These are phyloP conservation scores for Alces alces DNA, from an alignment of 2,113 vertebrate species.

Conservation along the genomic window DNA sequence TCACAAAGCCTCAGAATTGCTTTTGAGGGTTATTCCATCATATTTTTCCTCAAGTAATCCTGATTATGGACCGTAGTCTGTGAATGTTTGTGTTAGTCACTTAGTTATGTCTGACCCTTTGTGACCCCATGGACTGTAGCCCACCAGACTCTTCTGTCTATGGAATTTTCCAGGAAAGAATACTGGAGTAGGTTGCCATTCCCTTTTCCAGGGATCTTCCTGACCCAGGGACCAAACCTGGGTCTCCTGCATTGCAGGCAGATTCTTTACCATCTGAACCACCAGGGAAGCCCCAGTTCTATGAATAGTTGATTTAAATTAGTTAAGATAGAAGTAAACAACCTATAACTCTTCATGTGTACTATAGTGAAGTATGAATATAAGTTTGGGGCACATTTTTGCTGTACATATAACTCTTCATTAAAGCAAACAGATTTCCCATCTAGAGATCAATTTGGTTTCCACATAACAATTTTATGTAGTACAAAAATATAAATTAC, in stretches of 20 bases:
- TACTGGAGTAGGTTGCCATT: background rate
- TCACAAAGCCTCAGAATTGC: background rate
- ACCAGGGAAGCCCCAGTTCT: background rate
- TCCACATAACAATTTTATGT: background rate
- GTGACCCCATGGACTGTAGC: background rate
- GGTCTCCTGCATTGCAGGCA: background rate
- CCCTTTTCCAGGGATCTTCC: background rate
- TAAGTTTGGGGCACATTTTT: background rate
- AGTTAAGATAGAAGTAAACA: background rate
- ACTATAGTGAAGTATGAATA: background rate
- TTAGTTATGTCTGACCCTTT: background rate
- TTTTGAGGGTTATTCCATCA: background rate
- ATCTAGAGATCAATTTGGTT: background rate
- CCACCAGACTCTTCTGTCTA: background rate
- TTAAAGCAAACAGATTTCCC: background rate
- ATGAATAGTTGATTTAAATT: background rate
- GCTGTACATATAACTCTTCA: background rate
- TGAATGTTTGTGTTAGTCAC: background rate
- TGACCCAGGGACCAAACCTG: background rate
- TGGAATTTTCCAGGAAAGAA: background rate
- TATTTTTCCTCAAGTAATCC: background rate
- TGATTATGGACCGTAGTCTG: background rate
- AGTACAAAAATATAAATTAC: background rate
- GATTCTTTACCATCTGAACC: background rate
- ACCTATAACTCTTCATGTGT: background rate